These are phyloP conservation scores for Porites lutea DNA, from an alignment of 64 coral and sea anemone species.

Conservation along the genomic window DNA sequence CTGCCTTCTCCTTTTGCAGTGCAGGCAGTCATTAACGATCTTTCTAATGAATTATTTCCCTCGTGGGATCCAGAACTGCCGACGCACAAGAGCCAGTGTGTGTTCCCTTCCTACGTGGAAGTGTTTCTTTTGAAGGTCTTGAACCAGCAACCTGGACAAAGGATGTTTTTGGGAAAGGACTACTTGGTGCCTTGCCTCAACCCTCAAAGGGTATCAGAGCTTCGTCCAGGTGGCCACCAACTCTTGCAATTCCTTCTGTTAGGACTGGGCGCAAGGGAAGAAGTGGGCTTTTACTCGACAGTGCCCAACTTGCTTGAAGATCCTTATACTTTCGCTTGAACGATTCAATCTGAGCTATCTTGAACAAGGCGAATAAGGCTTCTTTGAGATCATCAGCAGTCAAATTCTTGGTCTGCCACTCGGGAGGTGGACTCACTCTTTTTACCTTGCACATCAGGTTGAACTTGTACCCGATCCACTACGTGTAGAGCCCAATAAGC, in stretches of 20 bases:
- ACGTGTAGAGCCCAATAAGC: not conserved
- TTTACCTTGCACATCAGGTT: not conserved
- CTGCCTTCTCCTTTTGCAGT: not conserved
- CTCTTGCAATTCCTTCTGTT: not conserved
- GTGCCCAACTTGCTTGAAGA: not conserved
- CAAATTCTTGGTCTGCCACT: not conserved
- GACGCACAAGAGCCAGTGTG: constrained; percentile 18
- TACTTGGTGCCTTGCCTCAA: constrained; percentile 12
- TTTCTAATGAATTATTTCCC: constrained; percentile 15
- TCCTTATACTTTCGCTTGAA: no score
- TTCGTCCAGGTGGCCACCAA: not conserved
- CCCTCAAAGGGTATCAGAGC: not conserved
- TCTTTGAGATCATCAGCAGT: constrained; percentile 1
- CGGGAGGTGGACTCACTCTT: not conserved
- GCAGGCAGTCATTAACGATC: not conserved
- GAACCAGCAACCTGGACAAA: not conserved
- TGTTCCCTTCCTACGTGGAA: constrained; percentile 13
- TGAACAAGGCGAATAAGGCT: not conserved
- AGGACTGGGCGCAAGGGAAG: not conserved
- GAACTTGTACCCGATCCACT: constrained; percentile 1
- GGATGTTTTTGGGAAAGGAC: not conserved
- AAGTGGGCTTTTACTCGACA: not conserved
- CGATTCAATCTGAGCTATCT: no score
- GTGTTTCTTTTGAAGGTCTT: not conserved
- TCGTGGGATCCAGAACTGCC: not conserved